Evolutionary conservation across 2,113 vertebrate genomes (phyloP).

Genomic region (Laterallus jamaicensis): DNA sequence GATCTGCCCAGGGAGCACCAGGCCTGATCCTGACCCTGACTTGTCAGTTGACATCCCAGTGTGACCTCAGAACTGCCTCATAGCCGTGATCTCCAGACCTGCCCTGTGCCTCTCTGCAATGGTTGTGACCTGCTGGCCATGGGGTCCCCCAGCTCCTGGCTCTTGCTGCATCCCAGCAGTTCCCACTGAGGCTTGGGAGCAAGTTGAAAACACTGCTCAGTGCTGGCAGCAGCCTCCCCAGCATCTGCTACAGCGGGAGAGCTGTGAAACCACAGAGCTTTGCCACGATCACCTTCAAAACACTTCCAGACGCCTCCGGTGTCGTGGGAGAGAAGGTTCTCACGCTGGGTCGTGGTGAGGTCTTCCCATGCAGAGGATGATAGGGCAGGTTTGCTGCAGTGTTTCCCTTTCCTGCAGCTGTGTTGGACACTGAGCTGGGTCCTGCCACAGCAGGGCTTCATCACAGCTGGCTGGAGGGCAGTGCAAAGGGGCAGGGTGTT

Average conservation of each 20-base stretch:
- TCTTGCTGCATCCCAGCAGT: background rate
- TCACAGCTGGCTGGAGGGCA: background rate
- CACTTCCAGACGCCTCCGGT: background rate
- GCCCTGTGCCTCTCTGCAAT: background rate
- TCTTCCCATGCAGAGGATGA: background rate
- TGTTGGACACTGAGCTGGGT: background rate
- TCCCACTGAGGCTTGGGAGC: background rate
- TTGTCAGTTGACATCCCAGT: background rate
- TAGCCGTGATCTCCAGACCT: background rate
- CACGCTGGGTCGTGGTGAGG: background rate
- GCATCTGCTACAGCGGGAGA: background rate
- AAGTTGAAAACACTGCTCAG: background rate
- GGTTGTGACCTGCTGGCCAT: background rate
- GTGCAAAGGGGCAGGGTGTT: background rate
- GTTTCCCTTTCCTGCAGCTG: background rate
- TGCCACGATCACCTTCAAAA: constrained; percentile 4
- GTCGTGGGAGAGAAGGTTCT: background rate
- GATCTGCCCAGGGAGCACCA: background rate
- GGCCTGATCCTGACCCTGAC: background rate
- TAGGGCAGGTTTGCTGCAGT: fast-evolving
- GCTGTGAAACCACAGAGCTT: constrained; percentile 7
- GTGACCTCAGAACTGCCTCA: background rate
- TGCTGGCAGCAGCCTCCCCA: background rate
- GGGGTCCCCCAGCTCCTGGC: background rate
- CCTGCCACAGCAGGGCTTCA: background rate